Percentiles rank a stretch among this genome's conserved stretches.
Evolutionary conservation across 2,888 invertebrate genomes (phyloP).

Genomic region (Leucoma salicis): DNA sequence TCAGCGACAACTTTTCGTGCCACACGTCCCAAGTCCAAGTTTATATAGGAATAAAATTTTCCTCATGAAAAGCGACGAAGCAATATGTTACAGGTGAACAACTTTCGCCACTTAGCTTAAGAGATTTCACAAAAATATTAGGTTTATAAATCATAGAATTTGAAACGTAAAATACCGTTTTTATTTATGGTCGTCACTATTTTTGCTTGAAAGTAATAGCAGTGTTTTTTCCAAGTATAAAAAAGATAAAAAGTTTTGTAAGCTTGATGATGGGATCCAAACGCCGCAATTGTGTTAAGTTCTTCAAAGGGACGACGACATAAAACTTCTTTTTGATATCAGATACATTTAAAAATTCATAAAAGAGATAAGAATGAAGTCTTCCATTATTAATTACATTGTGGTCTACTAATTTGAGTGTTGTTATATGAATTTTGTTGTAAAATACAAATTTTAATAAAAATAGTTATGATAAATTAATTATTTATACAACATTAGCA

Average conservation of each 20-base stretch:
- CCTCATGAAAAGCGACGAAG: conserved; percentile 22
- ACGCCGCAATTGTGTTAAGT: conserved; percentile 8
- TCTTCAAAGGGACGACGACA: conserved; percentile 16
- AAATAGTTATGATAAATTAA: too few relatives aligned
- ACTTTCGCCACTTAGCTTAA: conserved; percentile 12
- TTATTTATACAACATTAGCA: too few relatives aligned
- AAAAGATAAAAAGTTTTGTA: background rate
- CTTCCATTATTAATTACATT: conserved; percentile 8
- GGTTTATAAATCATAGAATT: background rate
- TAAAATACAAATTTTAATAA: too few relatives aligned
- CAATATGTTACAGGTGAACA: conserved; percentile 23
- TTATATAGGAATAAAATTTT: conserved; percentile 28
- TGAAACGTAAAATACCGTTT: background rate
- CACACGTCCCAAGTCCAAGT: conserved; percentile 24
- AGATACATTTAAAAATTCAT: conserved; percentile 15
- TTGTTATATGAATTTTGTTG: too few relatives aligned
- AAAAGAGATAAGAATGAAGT: conserved; percentile 10
- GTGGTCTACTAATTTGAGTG: too few relatives aligned
- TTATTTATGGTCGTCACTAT: background rate
- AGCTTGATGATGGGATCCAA: conserved; percentile 6
- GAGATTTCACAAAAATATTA: conserved; percentile 15
- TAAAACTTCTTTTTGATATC: conserved; percentile 18
- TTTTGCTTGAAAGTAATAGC: background rate
- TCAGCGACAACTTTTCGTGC: conserved; percentile 22
- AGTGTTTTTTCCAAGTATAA: background rate